These are phyloP conservation scores for Melipona bicolor DNA, from an alignment of 2,888 invertebrate genomes.

Conservation along the genomic window DNA sequence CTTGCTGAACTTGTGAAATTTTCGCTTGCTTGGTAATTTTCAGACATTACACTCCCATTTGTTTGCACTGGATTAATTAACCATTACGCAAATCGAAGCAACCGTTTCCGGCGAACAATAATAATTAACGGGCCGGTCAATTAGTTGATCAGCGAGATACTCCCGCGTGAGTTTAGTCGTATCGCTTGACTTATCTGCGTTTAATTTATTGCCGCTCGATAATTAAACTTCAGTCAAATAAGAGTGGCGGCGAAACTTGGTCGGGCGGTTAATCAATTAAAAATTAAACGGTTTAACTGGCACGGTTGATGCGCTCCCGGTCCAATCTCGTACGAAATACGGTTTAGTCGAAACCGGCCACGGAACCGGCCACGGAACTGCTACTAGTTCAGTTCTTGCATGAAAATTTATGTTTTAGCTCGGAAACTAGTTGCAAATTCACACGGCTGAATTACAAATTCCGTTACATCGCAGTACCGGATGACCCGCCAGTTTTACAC, in stretches of 20 bases:
- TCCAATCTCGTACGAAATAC: slow-evolving; percentile 11
- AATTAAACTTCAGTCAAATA: slow-evolving; percentile 21
- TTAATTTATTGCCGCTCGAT: slow-evolving; percentile 30
- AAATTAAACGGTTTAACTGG: slow-evolving; percentile 37
- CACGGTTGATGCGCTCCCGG: neutral
- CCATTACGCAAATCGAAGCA: neutral
- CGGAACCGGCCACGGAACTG: neutral
- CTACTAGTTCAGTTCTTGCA: slow-evolving; percentile 15
- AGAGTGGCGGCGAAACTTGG: neutral
- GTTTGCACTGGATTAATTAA: neutral
- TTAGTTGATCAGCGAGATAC: slow-evolving; percentile 24
- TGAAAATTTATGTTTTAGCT: slow-evolving; percentile 32
- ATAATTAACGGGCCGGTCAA: neutral
- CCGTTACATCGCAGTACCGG: neutral
- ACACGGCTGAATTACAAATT: slow-evolving; percentile 13
- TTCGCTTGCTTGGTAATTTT: neutral
- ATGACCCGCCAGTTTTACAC: neutral
- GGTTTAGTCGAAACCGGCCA: slow-evolving; percentile 11
- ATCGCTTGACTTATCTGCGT: slow-evolving; percentile 11
- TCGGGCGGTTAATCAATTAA: slow-evolving; percentile 27
- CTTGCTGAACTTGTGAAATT: neutral
- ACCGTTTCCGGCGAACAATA: neutral
- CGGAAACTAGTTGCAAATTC: slow-evolving; percentile 20
- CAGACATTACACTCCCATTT: neutral
- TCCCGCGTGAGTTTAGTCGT: slow-evolving; percentile 5